Evolutionary conservation across 1,140 invertebrate species (phyloP).

Genomic region (Antheraea mylitta): DNA sequence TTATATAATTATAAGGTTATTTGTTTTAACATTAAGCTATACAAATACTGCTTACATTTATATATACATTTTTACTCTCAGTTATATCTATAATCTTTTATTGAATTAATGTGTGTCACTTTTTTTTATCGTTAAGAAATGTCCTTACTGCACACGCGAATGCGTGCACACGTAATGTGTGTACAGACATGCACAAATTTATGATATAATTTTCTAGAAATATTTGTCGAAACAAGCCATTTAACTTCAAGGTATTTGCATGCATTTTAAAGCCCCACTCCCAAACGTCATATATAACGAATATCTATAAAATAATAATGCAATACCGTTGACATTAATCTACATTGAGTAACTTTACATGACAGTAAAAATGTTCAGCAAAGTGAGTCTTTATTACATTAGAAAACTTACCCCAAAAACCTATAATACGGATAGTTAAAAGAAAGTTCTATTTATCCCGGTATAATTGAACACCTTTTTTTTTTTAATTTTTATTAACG

Average conservation of each 20-base stretch:
- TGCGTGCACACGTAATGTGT: neutral
- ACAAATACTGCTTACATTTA: no score
- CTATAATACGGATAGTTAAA: no score
- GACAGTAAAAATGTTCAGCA: conserved; percentile 60
- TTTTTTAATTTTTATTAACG: no score
- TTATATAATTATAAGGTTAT: no score
- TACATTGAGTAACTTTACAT: conserved; percentile 43
- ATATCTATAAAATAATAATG: conserved; percentile 63
- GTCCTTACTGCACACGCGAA: neutral
- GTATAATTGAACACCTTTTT: neutral
- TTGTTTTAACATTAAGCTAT: no score
- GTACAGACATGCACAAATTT: neutral
- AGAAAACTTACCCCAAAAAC: no score
- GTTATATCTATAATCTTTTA: neutral
- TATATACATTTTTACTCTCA: no score
- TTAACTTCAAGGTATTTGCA: conserved; percentile 54
- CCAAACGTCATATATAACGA: conserved; percentile 23
- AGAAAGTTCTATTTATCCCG: no score
- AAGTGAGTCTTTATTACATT: conserved; percentile 43
- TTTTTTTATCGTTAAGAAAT: neutral
- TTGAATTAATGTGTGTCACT: neutral
- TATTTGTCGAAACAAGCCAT: conserved; percentile 33
- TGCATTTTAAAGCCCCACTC: conserved; percentile 58
- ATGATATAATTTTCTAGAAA: conserved; percentile 14
- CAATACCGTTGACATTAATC: conserved; percentile 55